Conservation (phyloP, 2,113 vertebrate genomes). For the Ellobius talpinus region DNA sequence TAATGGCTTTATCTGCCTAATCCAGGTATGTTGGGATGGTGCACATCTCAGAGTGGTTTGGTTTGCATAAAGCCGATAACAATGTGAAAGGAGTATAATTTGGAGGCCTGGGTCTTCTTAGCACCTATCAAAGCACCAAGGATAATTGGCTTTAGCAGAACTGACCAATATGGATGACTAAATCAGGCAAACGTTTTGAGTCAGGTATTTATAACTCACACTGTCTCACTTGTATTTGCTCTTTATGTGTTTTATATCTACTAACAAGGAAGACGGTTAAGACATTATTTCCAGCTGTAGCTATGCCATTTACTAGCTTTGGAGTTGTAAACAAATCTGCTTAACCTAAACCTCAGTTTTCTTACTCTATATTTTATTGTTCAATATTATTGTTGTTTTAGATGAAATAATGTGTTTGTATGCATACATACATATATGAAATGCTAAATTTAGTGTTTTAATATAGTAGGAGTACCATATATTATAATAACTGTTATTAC, state of each 20-base stretch:
- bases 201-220: neutral
- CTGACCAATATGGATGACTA: neutral
- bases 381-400: neutral
- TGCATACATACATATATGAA: neutral
- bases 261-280: neutral
- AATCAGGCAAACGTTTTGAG: neutral
- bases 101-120: neutral
- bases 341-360: neutral
- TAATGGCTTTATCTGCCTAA: conserved; percentile 2
- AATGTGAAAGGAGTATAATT: neutral
- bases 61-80: neutral
- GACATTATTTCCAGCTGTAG: neutral
- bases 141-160: neutral
- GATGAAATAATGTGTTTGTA: neutral
- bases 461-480: neutral
- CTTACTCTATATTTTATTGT: neutral
- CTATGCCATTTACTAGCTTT: neutral
- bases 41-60: neutral
- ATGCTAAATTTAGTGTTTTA: neutral
- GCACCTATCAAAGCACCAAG: neutral
- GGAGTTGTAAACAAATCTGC: neutral
- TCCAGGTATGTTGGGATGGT: neutral
- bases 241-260: conserved; percentile 25
- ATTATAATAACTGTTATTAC: neutral
- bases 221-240: neutral